These are phyloP conservation scores for Pipistrellus kuhlii DNA, from an alignment of 2,797 vertebrate species.

Conservation along the genomic window DNA sequence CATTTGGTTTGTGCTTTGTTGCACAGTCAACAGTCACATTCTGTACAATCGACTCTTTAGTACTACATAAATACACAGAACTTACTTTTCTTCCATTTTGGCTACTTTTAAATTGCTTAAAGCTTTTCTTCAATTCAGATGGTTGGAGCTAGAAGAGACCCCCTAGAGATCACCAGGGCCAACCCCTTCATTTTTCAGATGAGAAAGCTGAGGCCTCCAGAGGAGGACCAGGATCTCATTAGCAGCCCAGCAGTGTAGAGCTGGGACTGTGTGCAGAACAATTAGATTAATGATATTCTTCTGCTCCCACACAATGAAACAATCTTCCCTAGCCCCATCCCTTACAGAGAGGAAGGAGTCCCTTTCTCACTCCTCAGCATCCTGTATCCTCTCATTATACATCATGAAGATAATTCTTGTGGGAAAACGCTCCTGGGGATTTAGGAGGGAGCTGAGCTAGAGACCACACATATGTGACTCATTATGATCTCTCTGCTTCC, in stretches of 20 bases:
- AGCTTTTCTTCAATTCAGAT: conserved; percentile 32
- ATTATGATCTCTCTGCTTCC: neutral
- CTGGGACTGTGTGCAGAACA: neutral
- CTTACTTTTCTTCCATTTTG: conserved; percentile 25
- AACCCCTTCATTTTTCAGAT: neutral
- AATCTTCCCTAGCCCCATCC: neutral
- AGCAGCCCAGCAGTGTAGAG: neutral
- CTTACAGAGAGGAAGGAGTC: neutral
- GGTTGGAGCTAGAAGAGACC: neutral
- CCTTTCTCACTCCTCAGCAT: no score
- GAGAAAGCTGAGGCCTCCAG: neutral
- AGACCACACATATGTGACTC: neutral
- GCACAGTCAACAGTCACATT: conserved; percentile 66
- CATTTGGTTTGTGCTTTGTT: conserved; percentile 54
- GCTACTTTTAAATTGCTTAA: conserved; percentile 32
- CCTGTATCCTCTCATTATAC: neutral
- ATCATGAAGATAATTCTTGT: neutral
- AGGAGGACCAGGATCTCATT: conserved; percentile 29
- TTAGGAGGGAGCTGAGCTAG: neutral
- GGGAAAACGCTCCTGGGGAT: neutral
- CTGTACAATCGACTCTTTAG: neutral
- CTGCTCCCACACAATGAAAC: neutral
- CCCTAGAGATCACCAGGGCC: neutral
- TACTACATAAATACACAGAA: conserved; percentile 50
- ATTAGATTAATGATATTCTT: neutral